Percentiles rank a stretch among this genome's conserved stretches.
These are phyloP conservation scores for Cisticola juncidis DNA, from an alignment of 2,113 vertebrate species.

Conservation along the genomic window DNA sequence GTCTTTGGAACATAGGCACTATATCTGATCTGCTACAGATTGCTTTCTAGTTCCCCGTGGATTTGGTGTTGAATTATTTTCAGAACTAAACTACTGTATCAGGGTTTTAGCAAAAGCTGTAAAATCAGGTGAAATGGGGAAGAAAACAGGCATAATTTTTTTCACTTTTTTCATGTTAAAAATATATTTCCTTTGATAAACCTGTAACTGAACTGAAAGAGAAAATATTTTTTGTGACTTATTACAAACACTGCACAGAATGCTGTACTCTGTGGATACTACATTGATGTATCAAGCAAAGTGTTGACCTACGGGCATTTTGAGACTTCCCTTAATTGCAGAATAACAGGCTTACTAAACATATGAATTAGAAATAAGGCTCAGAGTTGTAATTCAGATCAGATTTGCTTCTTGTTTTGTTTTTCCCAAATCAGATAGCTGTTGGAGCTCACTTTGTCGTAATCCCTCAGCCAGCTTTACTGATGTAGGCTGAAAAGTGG, in stretches of 20 bases:
- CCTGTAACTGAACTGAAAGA: neutral
- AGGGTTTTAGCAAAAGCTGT: neutral
- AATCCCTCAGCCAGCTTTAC: neutral
- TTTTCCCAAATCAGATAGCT: neutral
- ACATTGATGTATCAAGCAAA: neutral
- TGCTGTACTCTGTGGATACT: neutral
- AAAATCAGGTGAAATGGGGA: neutral
- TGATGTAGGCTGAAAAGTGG: neutral
- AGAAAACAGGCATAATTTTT: neutral
- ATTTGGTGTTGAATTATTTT: constrained; percentile 12
- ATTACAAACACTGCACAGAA: neutral
- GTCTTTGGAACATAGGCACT: neutral
- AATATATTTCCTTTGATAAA: neutral
- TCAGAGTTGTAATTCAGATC: constrained; percentile 38
- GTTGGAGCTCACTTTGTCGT: neutral
- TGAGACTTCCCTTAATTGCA: neutral
- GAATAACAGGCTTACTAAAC: constrained; percentile 15
- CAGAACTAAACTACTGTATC: neutral
- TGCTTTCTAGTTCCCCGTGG: neutral
- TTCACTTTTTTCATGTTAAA: neutral
- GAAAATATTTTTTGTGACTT: neutral
- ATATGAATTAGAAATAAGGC: neutral
- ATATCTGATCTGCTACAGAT: neutral
- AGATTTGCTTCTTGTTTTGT: neutral
- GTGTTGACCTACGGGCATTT: neutral